Evolutionary conservation across 1,140 invertebrate genomes (phyloP).

Genomic region (Rhizoglyphus robini): DNA sequence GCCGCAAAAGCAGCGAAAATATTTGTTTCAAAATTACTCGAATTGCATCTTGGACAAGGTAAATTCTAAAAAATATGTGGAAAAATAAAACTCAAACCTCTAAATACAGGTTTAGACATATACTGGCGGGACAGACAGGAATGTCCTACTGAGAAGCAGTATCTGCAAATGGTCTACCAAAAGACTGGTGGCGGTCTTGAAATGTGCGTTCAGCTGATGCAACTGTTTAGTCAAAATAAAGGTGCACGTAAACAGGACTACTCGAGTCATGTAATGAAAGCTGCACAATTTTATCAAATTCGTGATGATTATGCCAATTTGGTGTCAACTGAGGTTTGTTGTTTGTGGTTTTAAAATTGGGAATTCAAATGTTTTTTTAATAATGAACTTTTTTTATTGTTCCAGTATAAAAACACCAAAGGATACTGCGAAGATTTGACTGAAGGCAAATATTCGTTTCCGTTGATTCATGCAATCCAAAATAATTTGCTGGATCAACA

Average conservation of each 20-base stretch:
- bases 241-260: constrained; percentile 67
- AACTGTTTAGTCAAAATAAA: constrained; percentile 88
- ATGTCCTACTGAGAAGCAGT: constrained; percentile 83
- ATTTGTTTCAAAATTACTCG: constrained; percentile 75
- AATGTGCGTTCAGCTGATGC: constrained; percentile 81
- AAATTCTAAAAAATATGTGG: constrained; percentile 26
- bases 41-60: constrained; percentile 86
- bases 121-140: constrained; percentile 90
- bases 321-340: constrained; percentile 58
- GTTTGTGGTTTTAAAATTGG: too few species aligned
- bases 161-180: constrained; percentile 80
- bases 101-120: constrained; percentile 58
- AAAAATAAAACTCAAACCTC: not conserved
- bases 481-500: too few species aligned
- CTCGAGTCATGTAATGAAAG: constrained; percentile 58
- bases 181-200: constrained; percentile 93
- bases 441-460: too few species aligned
- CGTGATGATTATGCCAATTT: constrained; percentile 90
- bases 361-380: not conserved
- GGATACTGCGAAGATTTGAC: constrained; percentile 94
- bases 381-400: constrained; percentile 26
- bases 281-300: constrained; percentile 90
- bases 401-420: constrained; percentile 84
- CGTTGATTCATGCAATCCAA: constrained; percentile 84
- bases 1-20: constrained; percentile 20